Evolutionary conservation across 2,113 vertebrate species (phyloP).

Genomic region (Malaclemys terrapin): DNA sequence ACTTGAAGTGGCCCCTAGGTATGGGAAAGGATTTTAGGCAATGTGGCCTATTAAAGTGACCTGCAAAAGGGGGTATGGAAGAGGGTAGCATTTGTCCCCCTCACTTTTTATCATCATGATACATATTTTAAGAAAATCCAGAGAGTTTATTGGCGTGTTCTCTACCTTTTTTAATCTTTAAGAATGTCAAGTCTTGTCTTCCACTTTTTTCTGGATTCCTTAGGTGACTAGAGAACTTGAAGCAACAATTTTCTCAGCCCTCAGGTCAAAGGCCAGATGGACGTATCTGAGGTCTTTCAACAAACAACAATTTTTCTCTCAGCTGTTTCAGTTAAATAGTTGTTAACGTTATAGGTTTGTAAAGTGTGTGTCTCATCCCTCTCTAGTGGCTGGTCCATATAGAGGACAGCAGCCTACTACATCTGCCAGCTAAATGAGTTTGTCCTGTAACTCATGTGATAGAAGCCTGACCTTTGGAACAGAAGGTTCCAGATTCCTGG

Average conservation of each 20-base stretch:
- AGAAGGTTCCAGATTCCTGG: background rate
- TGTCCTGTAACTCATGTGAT: rapidly evolving
- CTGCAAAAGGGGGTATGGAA: background rate
- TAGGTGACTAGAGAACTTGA: background rate
- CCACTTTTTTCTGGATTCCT: background rate
- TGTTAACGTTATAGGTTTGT: rapidly evolving
- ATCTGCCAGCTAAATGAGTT: background rate
- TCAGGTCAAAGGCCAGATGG: background rate
- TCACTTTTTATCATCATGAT: background rate
- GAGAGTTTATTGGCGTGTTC: background rate
- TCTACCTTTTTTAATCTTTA: background rate
- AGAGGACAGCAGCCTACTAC: background rate
- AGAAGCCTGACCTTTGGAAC: background rate
- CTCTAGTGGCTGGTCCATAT: background rate
- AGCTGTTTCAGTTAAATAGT: background rate
- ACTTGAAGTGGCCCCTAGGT: background rate
- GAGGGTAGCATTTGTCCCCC: background rate
- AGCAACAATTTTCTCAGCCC: background rate
- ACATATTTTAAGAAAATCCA: background rate
- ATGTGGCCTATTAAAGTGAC: background rate
- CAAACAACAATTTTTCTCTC: background rate
- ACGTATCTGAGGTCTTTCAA: background rate
- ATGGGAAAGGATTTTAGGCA: background rate
- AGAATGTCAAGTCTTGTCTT: background rate
- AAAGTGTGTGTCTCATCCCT: background rate